These are phyloP conservation scores for Pedicia rivosa DNA, from an alignment of 2,888 invertebrate species.

Conservation along the genomic window DNA sequence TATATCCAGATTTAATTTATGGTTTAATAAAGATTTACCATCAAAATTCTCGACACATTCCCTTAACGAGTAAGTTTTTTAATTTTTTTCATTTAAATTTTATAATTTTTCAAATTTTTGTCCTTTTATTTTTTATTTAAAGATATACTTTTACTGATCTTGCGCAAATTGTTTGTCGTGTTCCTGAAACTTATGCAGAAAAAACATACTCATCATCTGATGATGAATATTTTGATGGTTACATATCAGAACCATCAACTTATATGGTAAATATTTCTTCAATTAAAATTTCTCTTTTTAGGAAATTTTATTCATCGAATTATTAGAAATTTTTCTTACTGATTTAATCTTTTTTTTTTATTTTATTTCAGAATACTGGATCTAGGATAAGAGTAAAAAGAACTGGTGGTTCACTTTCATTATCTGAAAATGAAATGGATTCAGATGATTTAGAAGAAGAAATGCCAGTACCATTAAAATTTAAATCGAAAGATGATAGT, in stretches of 20 bases:
- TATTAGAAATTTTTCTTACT: conserved; percentile 4
- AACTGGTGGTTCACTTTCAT: conserved; percentile 61
- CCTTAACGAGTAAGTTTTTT: conserved; percentile 19
- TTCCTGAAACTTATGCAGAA: conserved; percentile 39
- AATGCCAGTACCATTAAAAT: conserved; percentile 20
- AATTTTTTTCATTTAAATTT: background rate
- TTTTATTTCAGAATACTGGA: conserved; percentile 29
- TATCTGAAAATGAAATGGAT: conserved; percentile 71
- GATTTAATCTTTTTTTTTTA: conserved; percentile 5
- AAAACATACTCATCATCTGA: conserved; percentile 27
- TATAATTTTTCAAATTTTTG: background rate
- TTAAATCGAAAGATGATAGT: conserved; percentile 4
- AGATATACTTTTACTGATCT: conserved; percentile 81
- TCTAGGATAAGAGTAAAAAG: conserved; percentile 40
- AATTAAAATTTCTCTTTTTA: conserved; percentile 10
- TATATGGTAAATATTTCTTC: conserved; percentile 32
- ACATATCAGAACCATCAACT: conserved; percentile 65
- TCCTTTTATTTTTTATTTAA: conserved; percentile 15
- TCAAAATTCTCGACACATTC: conserved; percentile 24
- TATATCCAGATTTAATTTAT: conserved; percentile 37
- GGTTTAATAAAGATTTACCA: conserved; percentile 29
- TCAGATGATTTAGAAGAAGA: conserved; percentile 41
- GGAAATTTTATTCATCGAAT: background rate
- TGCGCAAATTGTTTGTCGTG: conserved; percentile 83
- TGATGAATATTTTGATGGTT: conserved; percentile 48